Conservation (phyloP, 2,888 invertebrate genomes). For the Chrysomela aeneicollis region DNA sequence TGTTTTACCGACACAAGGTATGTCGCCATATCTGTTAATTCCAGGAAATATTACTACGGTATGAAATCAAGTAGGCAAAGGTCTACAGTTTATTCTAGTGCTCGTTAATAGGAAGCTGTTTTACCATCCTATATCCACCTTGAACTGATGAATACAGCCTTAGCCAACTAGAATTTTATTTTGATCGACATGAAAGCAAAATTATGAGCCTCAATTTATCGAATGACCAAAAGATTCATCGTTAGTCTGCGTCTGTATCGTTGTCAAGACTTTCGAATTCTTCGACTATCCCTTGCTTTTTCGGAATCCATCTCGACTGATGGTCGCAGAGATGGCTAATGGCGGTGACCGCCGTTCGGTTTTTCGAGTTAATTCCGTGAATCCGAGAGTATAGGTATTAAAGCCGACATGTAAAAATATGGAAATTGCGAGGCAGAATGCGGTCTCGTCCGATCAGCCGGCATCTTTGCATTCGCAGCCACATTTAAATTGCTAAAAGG, state of each 20-base stretch:
- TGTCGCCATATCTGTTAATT: too few relatives aligned
- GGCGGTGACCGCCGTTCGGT: conserved; percentile 43
- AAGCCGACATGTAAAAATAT: conserved; percentile 55
- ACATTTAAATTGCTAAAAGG: conserved; percentile 64
- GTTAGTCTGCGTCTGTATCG: neutral
- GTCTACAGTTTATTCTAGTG: too few relatives aligned
- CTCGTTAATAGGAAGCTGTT: too few relatives aligned
- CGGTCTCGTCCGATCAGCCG: conserved; percentile 47
- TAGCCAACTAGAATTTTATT: too few relatives aligned
- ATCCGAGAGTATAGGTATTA: conserved; percentile 24
- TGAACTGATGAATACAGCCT: too few relatives aligned
- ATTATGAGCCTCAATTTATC: too few relatives aligned
- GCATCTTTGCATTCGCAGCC: conserved; percentile 60
- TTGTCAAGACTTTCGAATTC: neutral
- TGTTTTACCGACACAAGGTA: too few relatives aligned
- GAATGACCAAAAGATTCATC: too few relatives aligned
- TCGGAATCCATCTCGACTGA: neutral
- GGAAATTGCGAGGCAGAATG: conserved; percentile 55
- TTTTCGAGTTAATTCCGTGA: conserved; percentile 29
- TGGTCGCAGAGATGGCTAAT: conserved; percentile 8
- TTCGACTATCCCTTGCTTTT: neutral
- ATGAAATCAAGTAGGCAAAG: too few relatives aligned
- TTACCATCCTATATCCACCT: too few relatives aligned
- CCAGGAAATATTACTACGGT: too few relatives aligned
- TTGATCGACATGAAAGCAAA: too few relatives aligned